Evolutionary conservation across 2,797 vertebrate genomes (phyloP).

Genomic region (Scyliorhinus canicula): DNA sequence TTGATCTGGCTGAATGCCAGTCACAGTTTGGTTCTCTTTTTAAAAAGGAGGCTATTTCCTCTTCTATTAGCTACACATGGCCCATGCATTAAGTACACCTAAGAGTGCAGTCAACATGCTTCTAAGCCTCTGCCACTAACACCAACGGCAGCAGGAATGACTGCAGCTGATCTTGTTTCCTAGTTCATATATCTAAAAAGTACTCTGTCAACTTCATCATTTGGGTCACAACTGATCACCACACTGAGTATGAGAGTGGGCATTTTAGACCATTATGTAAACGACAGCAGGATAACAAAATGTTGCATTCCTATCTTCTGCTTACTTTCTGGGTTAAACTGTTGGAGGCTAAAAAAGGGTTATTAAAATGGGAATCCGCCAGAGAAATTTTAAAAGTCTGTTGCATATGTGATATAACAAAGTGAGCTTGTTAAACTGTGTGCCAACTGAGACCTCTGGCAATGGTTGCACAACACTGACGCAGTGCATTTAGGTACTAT

Average conservation of each 20-base stretch:
- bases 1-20: not conserved
- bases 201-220: not conserved
- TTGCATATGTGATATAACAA: not conserved
- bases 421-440: not conserved
- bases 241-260: not conserved
- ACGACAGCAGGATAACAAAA: not conserved
- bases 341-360: not conserved
- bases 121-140: not conserved
- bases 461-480: not conserved
- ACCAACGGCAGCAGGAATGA: not conserved
- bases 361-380: slow-evolving; percentile 14
- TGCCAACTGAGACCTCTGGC: not conserved
- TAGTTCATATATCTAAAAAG: not conserved
- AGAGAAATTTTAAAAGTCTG: not conserved
- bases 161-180: not conserved
- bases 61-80: not conserved
- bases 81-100: not conserved
- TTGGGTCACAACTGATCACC: not conserved
- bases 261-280: not conserved
- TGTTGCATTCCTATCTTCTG: not conserved
- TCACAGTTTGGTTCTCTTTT: not conserved
- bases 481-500: not conserved
- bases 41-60: not conserved
- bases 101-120: not conserved
- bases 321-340: not conserved